These are phyloP conservation scores for Leptinotarsa defecta DNA, from an alignment of 1,140 invertebrate species.

Conservation along the genomic window DNA sequence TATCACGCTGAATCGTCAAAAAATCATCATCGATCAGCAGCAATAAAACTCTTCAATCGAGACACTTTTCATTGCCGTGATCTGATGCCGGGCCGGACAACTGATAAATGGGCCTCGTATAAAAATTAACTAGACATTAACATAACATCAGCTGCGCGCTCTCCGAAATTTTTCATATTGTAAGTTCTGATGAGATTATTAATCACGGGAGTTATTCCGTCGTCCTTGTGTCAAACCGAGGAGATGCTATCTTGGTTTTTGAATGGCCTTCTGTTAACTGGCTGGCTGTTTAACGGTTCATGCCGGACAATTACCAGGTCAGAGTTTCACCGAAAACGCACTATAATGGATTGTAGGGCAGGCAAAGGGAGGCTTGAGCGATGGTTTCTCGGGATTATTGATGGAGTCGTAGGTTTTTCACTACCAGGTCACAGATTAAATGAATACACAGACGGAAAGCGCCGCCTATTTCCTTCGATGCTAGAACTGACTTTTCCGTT, in stretches of 20 bases:
- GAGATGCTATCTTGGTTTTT: conserved; percentile 14
- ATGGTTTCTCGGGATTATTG: too few relatives aligned
- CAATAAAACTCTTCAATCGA: too few relatives aligned
- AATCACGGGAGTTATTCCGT: conserved; percentile 4
- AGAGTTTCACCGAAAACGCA: not conserved
- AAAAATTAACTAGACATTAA: conserved; percentile 1
- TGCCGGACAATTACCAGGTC: not conserved
- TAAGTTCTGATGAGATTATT: conserved; percentile 14
- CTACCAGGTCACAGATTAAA: too few relatives aligned
- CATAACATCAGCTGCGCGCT: not conserved
- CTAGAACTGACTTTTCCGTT: too few relatives aligned
- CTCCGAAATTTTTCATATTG: conserved; percentile 13
- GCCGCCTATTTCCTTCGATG: too few relatives aligned
- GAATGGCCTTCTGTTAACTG: conserved; percentile 16
- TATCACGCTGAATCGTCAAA: too few relatives aligned
- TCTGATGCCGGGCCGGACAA: not conserved
- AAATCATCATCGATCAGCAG: too few relatives aligned
- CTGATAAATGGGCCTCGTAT: not conserved
- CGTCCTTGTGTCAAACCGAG: not conserved
- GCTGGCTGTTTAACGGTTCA: conserved; percentile 4
- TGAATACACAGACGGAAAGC: too few relatives aligned
- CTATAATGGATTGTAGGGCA: not conserved
- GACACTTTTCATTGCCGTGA: not conserved
- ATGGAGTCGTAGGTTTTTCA: too few relatives aligned
- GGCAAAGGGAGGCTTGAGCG: too few relatives aligned